These are phyloP conservation scores for Eleginops maclovinus DNA, from an alignment of 2,113 vertebrate genomes.

Conservation along the genomic window DNA sequence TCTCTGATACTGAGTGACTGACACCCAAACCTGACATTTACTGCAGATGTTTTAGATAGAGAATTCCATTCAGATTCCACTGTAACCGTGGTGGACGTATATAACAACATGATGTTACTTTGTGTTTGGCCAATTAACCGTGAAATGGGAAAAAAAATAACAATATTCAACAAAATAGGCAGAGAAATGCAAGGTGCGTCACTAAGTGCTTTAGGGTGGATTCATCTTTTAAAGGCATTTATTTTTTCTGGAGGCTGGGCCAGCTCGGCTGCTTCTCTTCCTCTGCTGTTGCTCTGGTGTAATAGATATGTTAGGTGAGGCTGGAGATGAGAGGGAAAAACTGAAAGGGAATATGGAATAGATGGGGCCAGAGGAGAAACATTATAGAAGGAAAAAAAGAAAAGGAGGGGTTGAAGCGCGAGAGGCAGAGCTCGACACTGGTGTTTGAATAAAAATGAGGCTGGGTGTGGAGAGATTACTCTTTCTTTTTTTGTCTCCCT, in stretches of 20 bases:
- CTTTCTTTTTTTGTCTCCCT: constrained; percentile 58
- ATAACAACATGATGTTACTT: not conserved
- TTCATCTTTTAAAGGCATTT: constrained; percentile 59
- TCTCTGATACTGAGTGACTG: constrained; percentile 22
- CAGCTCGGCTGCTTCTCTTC: constrained; percentile 5
- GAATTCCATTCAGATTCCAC: constrained; percentile 20
- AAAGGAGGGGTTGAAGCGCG: constrained; percentile 11
- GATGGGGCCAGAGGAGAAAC: constrained; percentile 33
- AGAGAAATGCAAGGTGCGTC: constrained; percentile 6
- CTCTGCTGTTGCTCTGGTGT: constrained; percentile 45
- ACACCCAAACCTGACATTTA: constrained; percentile 52
- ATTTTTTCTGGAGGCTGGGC: constrained; percentile 34
- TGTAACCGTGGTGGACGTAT: not conserved
- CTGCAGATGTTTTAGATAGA: constrained; percentile 46
- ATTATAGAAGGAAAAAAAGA: constrained; percentile 39
- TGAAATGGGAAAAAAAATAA: not conserved
- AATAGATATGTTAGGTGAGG: constrained; percentile 46
- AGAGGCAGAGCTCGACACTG: constrained; percentile 49
- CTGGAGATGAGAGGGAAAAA: constrained; percentile 44
- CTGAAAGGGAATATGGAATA: constrained; percentile 68
- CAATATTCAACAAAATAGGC: not conserved
- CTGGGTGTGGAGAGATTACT: constrained; percentile 71
- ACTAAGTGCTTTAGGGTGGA: constrained; percentile 40
- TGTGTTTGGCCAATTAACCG: constrained; percentile 13
- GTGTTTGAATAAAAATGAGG: constrained; percentile 74